These are phyloP conservation scores for Felis chaus DNA, from an alignment of 2,113 vertebrate species.

Conservation along the genomic window DNA sequence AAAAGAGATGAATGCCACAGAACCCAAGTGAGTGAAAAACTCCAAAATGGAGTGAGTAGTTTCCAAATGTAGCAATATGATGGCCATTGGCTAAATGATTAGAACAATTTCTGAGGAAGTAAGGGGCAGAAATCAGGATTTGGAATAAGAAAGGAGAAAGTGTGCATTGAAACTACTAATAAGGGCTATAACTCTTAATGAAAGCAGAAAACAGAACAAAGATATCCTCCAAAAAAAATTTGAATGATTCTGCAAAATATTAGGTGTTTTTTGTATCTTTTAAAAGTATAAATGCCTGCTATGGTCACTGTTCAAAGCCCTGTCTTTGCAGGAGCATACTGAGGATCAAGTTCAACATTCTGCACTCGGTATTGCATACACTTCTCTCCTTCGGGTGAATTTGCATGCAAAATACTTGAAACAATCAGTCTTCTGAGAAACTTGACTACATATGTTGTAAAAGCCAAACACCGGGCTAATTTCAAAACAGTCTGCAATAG, in stretches of 20 bases:
- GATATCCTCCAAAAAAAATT: background rate
- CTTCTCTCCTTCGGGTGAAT: background rate
- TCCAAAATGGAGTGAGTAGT: background rate
- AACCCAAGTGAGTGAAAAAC: background rate
- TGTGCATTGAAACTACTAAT: background rate
- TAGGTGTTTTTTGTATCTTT: background rate
- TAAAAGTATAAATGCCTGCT: background rate
- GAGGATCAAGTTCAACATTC: background rate
- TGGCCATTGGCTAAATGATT: background rate
- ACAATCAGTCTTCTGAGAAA: conserved; percentile 13
- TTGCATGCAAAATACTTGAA: conserved; percentile 32
- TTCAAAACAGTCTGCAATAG: background rate
- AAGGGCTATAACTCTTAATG: background rate
- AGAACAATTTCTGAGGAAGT: background rate
- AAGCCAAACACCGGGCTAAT: background rate
- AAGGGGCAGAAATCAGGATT: background rate
- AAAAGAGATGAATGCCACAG: background rate
- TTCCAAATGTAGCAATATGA: background rate
- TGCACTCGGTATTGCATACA: background rate
- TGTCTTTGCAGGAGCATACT: background rate
- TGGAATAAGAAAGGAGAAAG: background rate
- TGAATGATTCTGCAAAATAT: background rate
- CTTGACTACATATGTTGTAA: background rate
- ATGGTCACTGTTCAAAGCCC: background rate
- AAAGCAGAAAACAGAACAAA: background rate